Percentiles rank a stretch among this genome's conserved stretches.
phyloP scores from a whole-genome alignment of 2,888 invertebrate genomes.

The Chloroclystis v-ata region DNA sequence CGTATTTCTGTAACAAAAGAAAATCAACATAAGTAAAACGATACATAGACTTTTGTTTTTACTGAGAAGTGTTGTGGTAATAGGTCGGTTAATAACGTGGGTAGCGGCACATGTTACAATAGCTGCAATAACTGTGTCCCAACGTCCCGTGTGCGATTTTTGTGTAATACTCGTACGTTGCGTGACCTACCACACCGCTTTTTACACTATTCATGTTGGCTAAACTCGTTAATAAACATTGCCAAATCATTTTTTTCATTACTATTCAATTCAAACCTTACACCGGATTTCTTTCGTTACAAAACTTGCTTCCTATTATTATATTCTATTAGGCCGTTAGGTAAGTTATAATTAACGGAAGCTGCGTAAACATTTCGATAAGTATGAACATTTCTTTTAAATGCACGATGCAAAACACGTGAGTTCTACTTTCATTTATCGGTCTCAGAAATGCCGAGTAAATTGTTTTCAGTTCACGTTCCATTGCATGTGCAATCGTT shows the following conservation, averaged over 20 bases:
- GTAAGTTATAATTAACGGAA: neutral
- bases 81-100: neutral
- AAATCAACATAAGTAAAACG: slow-evolving; percentile 52
- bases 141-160: slow-evolving; percentile 65
- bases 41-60: slow-evolving; percentile 3
- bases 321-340: slow-evolving; percentile 21
- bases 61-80: neutral
- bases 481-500: slow-evolving; percentile 30
- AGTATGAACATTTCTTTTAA: neutral
- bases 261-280: slow-evolving; percentile 50
- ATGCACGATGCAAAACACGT: slow-evolving; percentile 14
- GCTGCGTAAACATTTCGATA: neutral
- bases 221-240: slow-evolving; percentile 61
- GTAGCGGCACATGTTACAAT: slow-evolving; percentile 41
- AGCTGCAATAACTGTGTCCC: slow-evolving; percentile 64
- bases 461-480: slow-evolving; percentile 49
- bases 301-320: slow-evolving; percentile 51
- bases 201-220: slow-evolving; percentile 62
- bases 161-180: slow-evolving; percentile 47
- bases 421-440: slow-evolving; percentile 18
- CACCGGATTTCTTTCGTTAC: slow-evolving; percentile 58
- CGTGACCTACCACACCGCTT: slow-evolving; percentile 63
- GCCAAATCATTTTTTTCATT: slow-evolving; percentile 55
- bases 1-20: slow-evolving; percentile 70
- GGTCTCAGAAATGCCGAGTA: slow-evolving; percentile 32